Evolutionary conservation across 2,888 invertebrate species (phyloP).

Genomic region (Dusona sp.): DNA sequence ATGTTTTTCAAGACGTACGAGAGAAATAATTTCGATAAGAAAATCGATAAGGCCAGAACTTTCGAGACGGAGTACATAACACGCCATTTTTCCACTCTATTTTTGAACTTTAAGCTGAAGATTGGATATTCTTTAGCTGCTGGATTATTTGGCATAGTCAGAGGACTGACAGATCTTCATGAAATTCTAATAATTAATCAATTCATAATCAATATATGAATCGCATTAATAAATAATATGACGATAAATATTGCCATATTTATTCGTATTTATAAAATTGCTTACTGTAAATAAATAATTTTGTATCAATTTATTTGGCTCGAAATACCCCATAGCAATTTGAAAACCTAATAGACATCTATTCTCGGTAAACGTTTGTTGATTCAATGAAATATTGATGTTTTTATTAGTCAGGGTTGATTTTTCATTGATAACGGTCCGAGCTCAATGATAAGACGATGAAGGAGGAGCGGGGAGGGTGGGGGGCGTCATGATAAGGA

Average conservation of each 20-base stretch:
- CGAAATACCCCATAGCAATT: not conserved
- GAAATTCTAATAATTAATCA: too few species aligned
- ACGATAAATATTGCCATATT: not conserved
- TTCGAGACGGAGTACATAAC: constrained; percentile 37
- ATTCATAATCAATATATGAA: too few species aligned
- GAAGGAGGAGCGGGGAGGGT: not conserved
- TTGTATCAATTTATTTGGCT: not conserved
- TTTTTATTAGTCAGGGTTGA: not conserved
- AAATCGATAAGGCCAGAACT: constrained; percentile 60
- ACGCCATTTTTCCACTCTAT: constrained; percentile 51
- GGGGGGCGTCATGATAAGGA: not conserved
- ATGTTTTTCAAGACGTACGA: constrained; percentile 9
- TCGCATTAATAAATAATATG: not conserved
- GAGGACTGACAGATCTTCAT: constrained; percentile 25
- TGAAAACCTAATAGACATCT: not conserved
- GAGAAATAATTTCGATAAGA: constrained; percentile 57
- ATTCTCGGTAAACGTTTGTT: not conserved
- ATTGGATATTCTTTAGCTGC: constrained; percentile 36
- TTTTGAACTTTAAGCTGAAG: constrained; percentile 18
- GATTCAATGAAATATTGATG: not conserved
- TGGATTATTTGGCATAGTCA: not conserved
- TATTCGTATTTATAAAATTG: not conserved
- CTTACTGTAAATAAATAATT: too few species aligned
- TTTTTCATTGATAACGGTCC: not conserved
- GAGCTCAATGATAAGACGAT: not conserved